A percentile compares a stretch with the other conserved stretches of the same genome.
Conservation (phyloP, 1,140 invertebrate species). For the Dryas iulia region DNA sequence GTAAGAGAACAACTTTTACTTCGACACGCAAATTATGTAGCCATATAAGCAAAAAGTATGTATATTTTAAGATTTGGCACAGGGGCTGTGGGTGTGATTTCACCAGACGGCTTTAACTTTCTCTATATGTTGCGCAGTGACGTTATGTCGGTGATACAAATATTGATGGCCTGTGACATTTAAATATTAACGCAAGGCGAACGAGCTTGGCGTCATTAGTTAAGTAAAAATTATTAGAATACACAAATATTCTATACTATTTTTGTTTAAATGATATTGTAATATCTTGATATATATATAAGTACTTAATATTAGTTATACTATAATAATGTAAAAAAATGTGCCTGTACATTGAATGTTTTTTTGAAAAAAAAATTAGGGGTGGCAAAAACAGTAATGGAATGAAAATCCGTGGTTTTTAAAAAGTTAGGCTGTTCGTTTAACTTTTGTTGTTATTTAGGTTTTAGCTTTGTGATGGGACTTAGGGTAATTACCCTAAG, state of each 20-base stretch:
- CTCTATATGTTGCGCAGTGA: conserved; percentile 59
- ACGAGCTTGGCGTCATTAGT: conserved; percentile 32
- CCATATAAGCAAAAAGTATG: conserved; percentile 53
- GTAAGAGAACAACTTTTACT: conserved; percentile 62
- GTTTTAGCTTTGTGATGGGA: too few relatives aligned
- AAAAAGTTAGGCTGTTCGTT: too few relatives aligned
- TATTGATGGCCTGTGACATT: conserved; percentile 53
- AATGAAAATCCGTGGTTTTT: too few relatives aligned
- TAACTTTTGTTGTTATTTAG: too few relatives aligned
- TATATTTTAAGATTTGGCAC: conserved; percentile 66
- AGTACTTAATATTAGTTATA: too few relatives aligned
- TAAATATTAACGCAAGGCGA: conserved; percentile 63
- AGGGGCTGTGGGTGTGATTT: conserved; percentile 72
- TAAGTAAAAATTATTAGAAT: neutral
- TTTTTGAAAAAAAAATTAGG: too few relatives aligned
- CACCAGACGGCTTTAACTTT: conserved; percentile 65
- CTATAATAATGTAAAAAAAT: too few relatives aligned
- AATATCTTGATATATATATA: too few relatives aligned
- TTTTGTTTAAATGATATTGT: too few relatives aligned
- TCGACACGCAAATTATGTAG: conserved; percentile 37
- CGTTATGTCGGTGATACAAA: conserved; percentile 29
- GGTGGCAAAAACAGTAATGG: too few relatives aligned
- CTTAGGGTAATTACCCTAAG: too few relatives aligned
- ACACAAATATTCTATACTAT: neutral
- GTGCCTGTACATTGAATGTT: too few relatives aligned